Evolutionary conservation across 1,140 invertebrate species (phyloP).

Genomic region (Copidosoma floridanum): DNA sequence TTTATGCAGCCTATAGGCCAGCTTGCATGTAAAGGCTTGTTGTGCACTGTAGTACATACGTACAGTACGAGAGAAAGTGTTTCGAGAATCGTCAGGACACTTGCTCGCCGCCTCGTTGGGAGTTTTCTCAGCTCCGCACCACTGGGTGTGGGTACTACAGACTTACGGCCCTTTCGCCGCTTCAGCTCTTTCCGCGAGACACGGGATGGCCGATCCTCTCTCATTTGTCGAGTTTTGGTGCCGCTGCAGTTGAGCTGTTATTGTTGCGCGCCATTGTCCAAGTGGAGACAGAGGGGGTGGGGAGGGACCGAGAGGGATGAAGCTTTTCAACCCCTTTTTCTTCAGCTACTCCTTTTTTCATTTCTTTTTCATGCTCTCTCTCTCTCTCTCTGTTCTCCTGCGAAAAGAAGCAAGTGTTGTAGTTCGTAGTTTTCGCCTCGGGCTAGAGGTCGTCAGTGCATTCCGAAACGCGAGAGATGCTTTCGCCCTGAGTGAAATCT

Average conservation of each 20-base stretch:
- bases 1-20: too few species aligned
- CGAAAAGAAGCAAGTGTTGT: too few species aligned
- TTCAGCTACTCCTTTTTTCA: background rate
- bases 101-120: slow-evolving; percentile 1
- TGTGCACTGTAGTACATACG: too few species aligned
- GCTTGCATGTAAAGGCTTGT: too few species aligned
- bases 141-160: too few species aligned
- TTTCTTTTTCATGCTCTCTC: background rate
- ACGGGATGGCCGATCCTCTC: too few species aligned
- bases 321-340: background rate
- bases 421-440: background rate
- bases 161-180: background rate
- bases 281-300: too few species aligned
- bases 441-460: slow-evolving; percentile 8
- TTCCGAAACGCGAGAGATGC: background rate
- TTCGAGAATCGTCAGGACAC: slow-evolving; percentile 9
- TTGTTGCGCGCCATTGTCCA: slow-evolving; percentile 5
- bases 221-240: background rate
- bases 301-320: too few species aligned
- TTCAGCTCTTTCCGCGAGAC: background rate
- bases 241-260: slow-evolving; percentile 8
- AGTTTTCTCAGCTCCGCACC: slow-evolving; percentile 14
- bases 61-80: too few species aligned
- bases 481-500: background rate
- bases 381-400: background rate